A percentile compares a stretch with the other conserved stretches of the same genome.
Evolutionary conservation across 2,797 vertebrate genomes (phyloP).

Genomic region (Rhinatrema bivittatum): DNA sequence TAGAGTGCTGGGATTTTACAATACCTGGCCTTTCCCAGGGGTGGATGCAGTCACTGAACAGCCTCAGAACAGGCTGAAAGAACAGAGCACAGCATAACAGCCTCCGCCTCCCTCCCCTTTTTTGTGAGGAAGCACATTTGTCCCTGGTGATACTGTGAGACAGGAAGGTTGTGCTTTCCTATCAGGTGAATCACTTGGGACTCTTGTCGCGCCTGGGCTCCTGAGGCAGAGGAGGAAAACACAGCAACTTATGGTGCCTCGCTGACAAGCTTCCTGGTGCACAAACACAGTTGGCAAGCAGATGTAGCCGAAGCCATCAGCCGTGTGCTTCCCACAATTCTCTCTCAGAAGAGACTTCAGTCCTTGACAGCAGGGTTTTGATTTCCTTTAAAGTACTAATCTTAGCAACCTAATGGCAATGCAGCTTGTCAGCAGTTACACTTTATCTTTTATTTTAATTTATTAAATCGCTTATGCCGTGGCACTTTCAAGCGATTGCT

Average conservation of each 20-base stretch:
- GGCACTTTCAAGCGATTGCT: no score
- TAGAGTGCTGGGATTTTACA: no score
- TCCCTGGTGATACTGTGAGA: not conserved
- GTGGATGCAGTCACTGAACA: no score
- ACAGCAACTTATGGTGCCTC: not conserved
- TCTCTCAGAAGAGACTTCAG: not conserved
- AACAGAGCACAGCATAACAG: no score
- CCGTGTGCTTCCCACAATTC: not conserved
- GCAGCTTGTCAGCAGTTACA: not conserved
- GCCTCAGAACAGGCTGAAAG: no score
- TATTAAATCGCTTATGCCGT: no score
- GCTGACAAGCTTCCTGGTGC: not conserved
- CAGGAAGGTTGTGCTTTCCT: slow-evolving; percentile 6
- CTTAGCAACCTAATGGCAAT: not conserved
- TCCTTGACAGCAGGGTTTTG: not conserved
- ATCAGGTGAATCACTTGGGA: not conserved
- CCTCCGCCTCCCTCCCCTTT: no score
- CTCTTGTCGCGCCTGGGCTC: fast-evolving
- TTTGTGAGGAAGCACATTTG: no score
- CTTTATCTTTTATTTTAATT: no score
- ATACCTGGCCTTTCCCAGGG: no score
- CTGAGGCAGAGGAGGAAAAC: fast-evolving
- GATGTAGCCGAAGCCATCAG: slow-evolving; percentile 1
- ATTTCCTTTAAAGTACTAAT: not conserved
- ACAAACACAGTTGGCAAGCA: not conserved